Evolutionary conservation across 2,797 vertebrate species (phyloP).

Genomic region (Gymnocypris eckloni): DNA sequence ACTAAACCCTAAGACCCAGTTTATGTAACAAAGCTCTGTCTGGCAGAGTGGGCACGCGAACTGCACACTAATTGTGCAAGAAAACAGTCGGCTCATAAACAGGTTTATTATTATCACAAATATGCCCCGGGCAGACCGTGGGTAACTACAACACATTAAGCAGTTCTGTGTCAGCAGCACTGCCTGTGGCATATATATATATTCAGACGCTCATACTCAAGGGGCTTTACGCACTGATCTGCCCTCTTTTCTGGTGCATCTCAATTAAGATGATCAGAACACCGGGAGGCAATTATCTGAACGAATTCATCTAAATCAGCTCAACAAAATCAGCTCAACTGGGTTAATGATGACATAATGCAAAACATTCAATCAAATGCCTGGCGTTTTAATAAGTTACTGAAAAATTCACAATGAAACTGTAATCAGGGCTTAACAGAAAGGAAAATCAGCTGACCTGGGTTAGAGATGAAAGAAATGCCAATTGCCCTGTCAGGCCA

Average conservation of each 20-base stretch:
- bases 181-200: slow-evolving; percentile 43
- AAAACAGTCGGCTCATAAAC: slow-evolving; percentile 79
- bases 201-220: slow-evolving; percentile 57
- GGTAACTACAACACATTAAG: slow-evolving; percentile 76
- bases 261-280: slow-evolving; percentile 62
- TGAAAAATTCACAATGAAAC: background rate
- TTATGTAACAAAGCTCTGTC: slow-evolving; percentile 79
- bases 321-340: slow-evolving; percentile 43
- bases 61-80: slow-evolving; percentile 81
- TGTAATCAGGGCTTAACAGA: background rate
- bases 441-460: background rate
- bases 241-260: slow-evolving; percentile 56
- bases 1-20: slow-evolving; percentile 71
- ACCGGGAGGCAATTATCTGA: slow-evolving; percentile 51
- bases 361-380: slow-evolving; percentile 19
- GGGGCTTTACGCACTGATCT: slow-evolving; percentile 57
- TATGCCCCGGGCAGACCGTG: slow-evolving; percentile 70
- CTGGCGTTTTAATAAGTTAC: slow-evolving; percentile 26
- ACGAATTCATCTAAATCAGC: slow-evolving; percentile 26
- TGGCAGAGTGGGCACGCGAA: slow-evolving; percentile 75
- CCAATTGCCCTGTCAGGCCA: background rate
- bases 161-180: slow-evolving; percentile 62
- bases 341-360: slow-evolving; percentile 27
- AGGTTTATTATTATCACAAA: slow-evolving; percentile 81
- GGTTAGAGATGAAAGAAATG: background rate